Base-by-base conservation (phyloP, 2,888 invertebrate genomes). In the Aporophyla lueneburgensis region DNA sequence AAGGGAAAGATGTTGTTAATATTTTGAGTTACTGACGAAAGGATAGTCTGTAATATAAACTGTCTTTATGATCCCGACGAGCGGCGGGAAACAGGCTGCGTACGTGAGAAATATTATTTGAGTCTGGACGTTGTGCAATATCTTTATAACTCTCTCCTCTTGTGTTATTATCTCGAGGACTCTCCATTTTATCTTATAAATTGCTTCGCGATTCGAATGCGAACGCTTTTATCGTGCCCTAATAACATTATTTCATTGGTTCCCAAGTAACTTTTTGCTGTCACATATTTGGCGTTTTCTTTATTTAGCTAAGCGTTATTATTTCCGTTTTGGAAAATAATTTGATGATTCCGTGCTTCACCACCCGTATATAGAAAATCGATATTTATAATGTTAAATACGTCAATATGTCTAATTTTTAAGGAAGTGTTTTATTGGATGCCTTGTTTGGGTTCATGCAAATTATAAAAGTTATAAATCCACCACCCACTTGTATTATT, bases 111-210 rank as follows among this genome's bases (percentile, higher is more conserved):
- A 71, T 82, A 74, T 69, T 82, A 74, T 78, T 78, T 68, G 27
- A 76, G 63, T 80, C 73, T 76, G 77, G 61, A 69, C 58, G 65
- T 71, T 73, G 68, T 49, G 72, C 72, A 73, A 74, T 80, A 76
- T 73, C 67, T 72, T 59, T 70, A 72, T 58, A 73, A 83, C 70
- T 76, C 72, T 73, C 69, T 80, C 73, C 67, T 71, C 79, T 78
- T 73, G 54, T 72, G 58, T 49, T 65, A 56, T 83, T 83, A 83
- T 83, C 80, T 83, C 67, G 65, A 83, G 73, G 73, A 83, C 80
- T 83, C 83, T 83, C 49, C 63, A 49, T 73, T 80, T 83, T 80
- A 83, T 80, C 83, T 83, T 78, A 46, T 80, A 83, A 83, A 83
- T 77, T 68, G 80, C 73, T 63, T 83, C 27, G 74, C 78, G 67